Percentiles rank a stretch among this genome's conserved stretches.
Conservation (phyloP, 1,140 invertebrate species). For the Apis laboriosa region DNA sequence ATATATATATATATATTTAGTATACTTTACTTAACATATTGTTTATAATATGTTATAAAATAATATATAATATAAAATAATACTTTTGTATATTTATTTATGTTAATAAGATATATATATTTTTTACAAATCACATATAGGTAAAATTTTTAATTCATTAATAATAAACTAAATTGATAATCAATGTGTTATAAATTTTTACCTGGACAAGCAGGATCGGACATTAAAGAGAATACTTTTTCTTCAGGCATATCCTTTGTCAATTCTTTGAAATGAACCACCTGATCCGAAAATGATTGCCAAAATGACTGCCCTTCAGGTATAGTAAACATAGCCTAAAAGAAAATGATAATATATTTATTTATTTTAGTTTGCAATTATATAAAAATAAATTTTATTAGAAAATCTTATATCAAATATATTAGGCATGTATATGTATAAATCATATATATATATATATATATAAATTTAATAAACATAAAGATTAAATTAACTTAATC, state of each 20-base stretch:
- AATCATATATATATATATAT: slow-evolving; percentile 24
- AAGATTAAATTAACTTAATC: neutral
- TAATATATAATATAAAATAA: too few relatives aligned
- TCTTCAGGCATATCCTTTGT: slow-evolving; percentile 83
- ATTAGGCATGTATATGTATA: neutral
- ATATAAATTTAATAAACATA: slow-evolving; percentile 5
- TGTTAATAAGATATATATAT: neutral
- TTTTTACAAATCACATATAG: neutral
- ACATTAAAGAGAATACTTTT: slow-evolving; percentile 81
- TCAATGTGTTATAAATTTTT: slow-evolving; percentile 37
- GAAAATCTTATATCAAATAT: neutral
- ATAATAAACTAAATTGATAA: neutral
- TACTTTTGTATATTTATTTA: neutral
- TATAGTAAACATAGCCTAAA: slow-evolving; percentile 80
- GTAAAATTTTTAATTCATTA: neutral
- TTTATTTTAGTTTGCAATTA: neutral
- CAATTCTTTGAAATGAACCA: slow-evolving; percentile 82
- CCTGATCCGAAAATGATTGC: slow-evolving; percentile 82
- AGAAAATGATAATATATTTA: slow-evolving; percentile 44
- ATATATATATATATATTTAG: too few relatives aligned
- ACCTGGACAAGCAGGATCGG: slow-evolving; percentile 77
- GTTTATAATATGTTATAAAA: neutral
- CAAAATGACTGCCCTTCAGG: slow-evolving; percentile 82
- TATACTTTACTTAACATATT: neutral
- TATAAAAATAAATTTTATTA: neutral